These are phyloP conservation scores for Notodonta dromedarius DNA, from an alignment of 2,888 invertebrate genomes.

Conservation along the genomic window DNA sequence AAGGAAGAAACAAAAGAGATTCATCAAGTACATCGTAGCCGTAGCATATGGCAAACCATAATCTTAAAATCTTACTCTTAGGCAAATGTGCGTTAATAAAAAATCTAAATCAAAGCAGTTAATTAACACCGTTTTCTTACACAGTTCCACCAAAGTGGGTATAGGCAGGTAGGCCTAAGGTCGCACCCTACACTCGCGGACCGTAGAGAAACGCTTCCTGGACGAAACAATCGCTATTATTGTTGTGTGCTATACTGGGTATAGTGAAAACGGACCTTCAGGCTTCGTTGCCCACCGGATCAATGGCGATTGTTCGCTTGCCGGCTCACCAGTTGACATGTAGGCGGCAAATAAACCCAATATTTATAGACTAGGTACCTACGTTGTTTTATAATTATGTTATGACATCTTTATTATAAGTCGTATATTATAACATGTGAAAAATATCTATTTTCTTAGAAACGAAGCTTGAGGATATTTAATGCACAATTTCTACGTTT, in stretches of 20 bases:
- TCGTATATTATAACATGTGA: too few relatives aligned
- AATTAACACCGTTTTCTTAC: slow-evolving; percentile 3
- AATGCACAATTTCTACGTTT: too few relatives aligned
- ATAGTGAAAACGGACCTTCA: slow-evolving; percentile 79
- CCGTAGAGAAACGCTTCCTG: slow-evolving; percentile 79
- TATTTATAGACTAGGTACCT: slow-evolving; percentile 21
- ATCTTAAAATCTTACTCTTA: too few relatives aligned
- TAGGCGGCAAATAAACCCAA: slow-evolving; percentile 35
- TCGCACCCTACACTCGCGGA: slow-evolving; percentile 56
- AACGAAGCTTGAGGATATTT: too few relatives aligned
- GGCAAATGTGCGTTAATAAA: too few relatives aligned
- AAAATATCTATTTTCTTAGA: too few relatives aligned
- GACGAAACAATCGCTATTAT: slow-evolving; percentile 75
- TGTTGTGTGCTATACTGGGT: slow-evolving; percentile 45
- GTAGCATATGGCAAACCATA: too few relatives aligned
- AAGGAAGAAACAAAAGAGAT: too few relatives aligned
- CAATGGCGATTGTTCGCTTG: slow-evolving; percentile 67
- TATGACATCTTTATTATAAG: not conserved
- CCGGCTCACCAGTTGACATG: slow-evolving; percentile 49
- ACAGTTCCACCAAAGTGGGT: slow-evolving; percentile 24
- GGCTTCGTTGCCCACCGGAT: slow-evolving; percentile 70
- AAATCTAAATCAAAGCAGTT: not conserved
- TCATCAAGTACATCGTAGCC: too few relatives aligned
- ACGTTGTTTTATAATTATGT: slow-evolving; percentile 4
- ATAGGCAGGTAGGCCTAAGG: slow-evolving; percentile 52